These are phyloP conservation scores for Oceanodroma tethys DNA, from an alignment of 2,113 vertebrate genomes.

Conservation along the genomic window DNA sequence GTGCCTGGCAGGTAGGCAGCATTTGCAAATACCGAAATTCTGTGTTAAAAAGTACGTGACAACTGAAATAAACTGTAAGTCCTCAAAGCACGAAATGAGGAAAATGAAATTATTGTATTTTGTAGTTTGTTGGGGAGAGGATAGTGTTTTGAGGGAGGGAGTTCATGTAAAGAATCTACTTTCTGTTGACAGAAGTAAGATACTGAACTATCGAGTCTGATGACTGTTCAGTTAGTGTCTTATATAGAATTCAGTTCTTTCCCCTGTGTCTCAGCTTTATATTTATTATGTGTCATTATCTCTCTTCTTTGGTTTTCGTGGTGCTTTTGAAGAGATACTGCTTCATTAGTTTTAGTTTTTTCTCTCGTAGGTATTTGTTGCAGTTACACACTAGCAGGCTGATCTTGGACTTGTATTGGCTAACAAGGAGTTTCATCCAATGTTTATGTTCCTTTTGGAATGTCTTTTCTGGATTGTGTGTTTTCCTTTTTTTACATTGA, in stretches of 20 bases:
- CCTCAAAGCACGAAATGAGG: neutral
- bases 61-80: neutral
- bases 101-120: rapidly evolving
- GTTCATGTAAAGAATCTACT: neutral
- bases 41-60: neutral
- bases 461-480: neutral
- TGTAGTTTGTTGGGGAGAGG: neutral
- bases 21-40: neutral
- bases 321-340: neutral
- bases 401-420: neutral
- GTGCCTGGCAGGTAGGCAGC: neutral
- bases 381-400: neutral
- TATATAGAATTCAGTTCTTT: neutral
- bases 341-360: neutral
- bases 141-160: neutral
- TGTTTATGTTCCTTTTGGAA: neutral
- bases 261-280: neutral
- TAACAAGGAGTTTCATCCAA: neutral
- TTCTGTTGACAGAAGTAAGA: neutral
- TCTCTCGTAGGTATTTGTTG: neutral
- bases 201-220: neutral
- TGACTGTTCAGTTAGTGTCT: neutral
- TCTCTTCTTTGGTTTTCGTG: neutral
- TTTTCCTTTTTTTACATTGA: neutral
- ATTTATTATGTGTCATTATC: rapidly evolving